Percentiles rank a stretch among this genome's conserved stretches.
These are phyloP conservation scores for Callimorpha dominula DNA, from an alignment of 2,888 invertebrate genomes.

Conservation along the genomic window DNA sequence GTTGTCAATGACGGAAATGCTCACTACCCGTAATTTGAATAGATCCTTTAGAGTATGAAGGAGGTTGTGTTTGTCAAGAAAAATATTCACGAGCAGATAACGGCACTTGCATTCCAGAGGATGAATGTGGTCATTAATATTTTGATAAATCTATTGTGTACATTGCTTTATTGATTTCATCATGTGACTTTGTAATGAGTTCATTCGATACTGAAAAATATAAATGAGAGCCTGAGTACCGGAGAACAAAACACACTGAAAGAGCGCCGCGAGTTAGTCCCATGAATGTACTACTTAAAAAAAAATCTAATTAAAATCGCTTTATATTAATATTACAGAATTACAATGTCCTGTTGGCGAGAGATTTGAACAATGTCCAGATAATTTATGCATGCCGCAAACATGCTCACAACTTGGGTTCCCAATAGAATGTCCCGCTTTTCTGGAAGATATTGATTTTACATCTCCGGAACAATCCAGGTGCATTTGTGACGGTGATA, in stretches of 20 bases:
- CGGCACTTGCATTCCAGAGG: constrained; percentile 53
- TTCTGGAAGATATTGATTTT: background rate
- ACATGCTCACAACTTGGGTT: constrained; percentile 49
- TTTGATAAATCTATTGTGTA: background rate
- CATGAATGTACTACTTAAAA: background rate
- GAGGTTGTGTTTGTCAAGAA: constrained; percentile 53
- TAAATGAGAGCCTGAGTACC: too few species aligned
- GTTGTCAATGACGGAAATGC: constrained; percentile 55
- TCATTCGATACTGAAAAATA: too few species aligned
- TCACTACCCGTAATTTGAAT: constrained; percentile 50
- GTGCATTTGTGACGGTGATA: constrained; percentile 16
- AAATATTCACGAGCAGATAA: constrained; percentile 43
- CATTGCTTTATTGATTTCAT: too few species aligned
- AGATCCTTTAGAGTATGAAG: constrained; percentile 43
- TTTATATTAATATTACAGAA: constrained; percentile 8
- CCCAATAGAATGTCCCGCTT: constrained; percentile 35
- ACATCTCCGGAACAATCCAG: constrained; percentile 11
- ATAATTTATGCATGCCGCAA: constrained; percentile 33
- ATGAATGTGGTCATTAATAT: constrained; percentile 40
- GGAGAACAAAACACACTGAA: background rate
- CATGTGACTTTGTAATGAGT: too few species aligned
- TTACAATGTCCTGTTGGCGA: constrained; percentile 10
- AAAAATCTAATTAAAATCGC: background rate
- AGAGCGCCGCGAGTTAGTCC: background rate
- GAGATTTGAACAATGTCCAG: constrained; percentile 46